A percentile compares a stretch with the other conserved stretches of the same genome.
Evolutionary conservation across 2,113 vertebrate genomes (phyloP).

Genomic region (Dolichallabes microphthalmus): DNA sequence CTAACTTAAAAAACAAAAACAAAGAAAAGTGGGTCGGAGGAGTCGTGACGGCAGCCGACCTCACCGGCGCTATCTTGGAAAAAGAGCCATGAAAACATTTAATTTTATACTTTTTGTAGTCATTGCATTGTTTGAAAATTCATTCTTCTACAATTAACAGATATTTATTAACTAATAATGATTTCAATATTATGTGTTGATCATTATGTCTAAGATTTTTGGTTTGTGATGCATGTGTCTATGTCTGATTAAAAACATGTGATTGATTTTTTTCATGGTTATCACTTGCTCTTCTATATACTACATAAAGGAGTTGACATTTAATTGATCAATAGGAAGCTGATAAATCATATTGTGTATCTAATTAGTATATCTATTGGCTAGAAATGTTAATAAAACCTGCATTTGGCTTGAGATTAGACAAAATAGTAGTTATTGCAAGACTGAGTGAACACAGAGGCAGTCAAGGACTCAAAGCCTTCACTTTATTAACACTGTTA

Average conservation of each 20-base stretch:
- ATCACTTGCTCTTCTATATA: neutral
- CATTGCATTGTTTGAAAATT: neutral
- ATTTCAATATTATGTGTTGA: neutral
- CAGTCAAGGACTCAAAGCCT: neutral
- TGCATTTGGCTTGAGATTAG: neutral
- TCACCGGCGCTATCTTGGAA: no score
- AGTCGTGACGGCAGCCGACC: no score
- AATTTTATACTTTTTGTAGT: neutral
- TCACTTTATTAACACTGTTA: neutral
- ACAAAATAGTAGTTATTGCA: neutral
- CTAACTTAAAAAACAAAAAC: no score
- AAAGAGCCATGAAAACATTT: neutral
- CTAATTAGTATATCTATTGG: neutral
- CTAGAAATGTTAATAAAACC: neutral
- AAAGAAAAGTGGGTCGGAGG: no score
- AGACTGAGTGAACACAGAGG: neutral
- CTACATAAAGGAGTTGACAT: neutral
- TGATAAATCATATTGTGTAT: neutral
- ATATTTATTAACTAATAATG: neutral
- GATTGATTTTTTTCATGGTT: neutral
- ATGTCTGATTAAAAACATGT: neutral
- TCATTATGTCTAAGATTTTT: neutral
- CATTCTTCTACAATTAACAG: neutral
- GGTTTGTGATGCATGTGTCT: neutral
- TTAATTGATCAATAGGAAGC: neutral